Evolutionary conservation across 2,797 vertebrate species (phyloP), one percentile per base, ranked within the genome.

Genomic region (Caiman crocodilus): DNA sequence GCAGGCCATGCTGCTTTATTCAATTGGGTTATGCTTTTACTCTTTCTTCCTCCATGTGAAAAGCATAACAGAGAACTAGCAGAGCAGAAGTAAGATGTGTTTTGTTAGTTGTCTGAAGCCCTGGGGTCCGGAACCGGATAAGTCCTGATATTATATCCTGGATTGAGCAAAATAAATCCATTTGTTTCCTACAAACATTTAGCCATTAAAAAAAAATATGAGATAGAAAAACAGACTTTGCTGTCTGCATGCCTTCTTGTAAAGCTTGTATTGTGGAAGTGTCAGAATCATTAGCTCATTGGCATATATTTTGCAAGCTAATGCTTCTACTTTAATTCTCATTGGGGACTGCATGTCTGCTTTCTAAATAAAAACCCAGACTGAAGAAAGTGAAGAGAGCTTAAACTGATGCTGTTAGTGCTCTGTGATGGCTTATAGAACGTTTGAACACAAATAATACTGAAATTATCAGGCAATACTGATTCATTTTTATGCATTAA

Each of bases 11-110:
- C 97, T 93, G 96, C 97, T 98, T 98, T 97, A 98, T 98, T 98
- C 97, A 95, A 69, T 87, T 92, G 97, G 96, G 96, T 98, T 98
- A 97, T 97, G 95, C 97, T 98, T 97, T 96, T 97, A 96, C 96
- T 98, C 94, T 97, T 96, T 97, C 97, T 98, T 98, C 97, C 97
- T 98, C 98, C 95, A 60, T 98, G 98, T 98, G 98, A 98, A 98
- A 98, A 98, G 98, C 98, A 99, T 99, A 98, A 98, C 98, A 98
- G 98, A 95, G 91, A 94, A 81, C 97, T 98, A 98, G 97, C 98
- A 98, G 98, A 99, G 98, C 98, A 98, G 98, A 99, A 99, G 98
- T 99, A 99, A 99, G 98, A 98, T 94, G 98, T 98, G 98, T 99
- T 99, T 99, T 99, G 99, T 99, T 98, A 98, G 98, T 97, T 94